Percentiles rank a stretch among this genome's conserved stretches.
These are phyloP conservation scores for Cephus pulcher DNA, from an alignment of 2,888 invertebrate species.

Conservation along the genomic window DNA sequence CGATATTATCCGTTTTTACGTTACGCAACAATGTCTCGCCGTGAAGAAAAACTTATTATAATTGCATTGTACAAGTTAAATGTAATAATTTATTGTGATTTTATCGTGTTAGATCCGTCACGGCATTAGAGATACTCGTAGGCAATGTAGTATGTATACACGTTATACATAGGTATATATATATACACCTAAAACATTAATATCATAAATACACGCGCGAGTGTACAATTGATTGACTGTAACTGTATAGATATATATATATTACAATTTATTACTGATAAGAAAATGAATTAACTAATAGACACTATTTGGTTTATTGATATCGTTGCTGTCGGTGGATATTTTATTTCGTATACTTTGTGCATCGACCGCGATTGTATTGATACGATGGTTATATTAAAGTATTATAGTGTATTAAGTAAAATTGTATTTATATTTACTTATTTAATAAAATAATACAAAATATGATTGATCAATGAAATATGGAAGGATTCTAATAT, in stretches of 20 bases:
- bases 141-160: background rate
- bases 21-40: background rate
- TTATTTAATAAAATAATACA: conserved; percentile 9
- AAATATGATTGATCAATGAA: conserved; percentile 12
- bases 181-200: background rate
- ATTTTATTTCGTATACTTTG: conserved; percentile 2
- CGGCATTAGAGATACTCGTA: background rate
- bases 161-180: conserved; percentile 1
- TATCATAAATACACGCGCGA: background rate
- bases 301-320: background rate
- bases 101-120: background rate
- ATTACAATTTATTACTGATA: background rate
- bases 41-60: background rate
- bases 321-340: background rate
- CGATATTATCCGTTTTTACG: background rate
- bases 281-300: background rate
- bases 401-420: background rate
- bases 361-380: conserved; percentile 18
- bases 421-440: conserved; percentile 14
- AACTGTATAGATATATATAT: background rate
- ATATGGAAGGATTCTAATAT: background rate
- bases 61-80: background rate
- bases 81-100: background rate
- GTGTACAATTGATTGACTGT: conserved; percentile 8
- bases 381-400: conserved; percentile 2